Base-by-base conservation (phyloP, 2,888 invertebrate species). In the Drosophila buzzatii region DNA sequence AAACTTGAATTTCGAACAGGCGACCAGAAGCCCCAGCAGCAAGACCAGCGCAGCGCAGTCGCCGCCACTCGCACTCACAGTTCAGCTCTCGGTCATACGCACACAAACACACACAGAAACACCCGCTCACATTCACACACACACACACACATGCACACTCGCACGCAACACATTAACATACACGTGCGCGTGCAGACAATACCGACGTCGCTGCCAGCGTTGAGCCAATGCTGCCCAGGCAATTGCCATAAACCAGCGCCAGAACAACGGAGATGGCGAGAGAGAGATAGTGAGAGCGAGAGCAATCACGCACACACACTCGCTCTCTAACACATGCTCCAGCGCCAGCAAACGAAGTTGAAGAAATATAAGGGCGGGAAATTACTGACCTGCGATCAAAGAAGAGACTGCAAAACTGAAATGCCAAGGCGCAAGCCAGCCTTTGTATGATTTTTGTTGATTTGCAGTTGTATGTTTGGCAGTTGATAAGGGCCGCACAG, bases 1-100 rank as follows among this genome's bases (percentile, higher is more conserved):
- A 91, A 91, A 91, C 92, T 91, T 91, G 85, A 85, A 91, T 90
- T 91, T 91, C 84, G 90, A 91, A 82, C 85, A 91, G 91, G 92
- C 90, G 90, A 87, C 76, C 91, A 92, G 91, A 79, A 59, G 62
- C 65, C 2, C 0, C 69, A 65, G 63, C 41, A 49, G 67, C 18
- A 3, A 55, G 55, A 6, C 18, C 20, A 7, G 39, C 39, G 56
- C 66, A 55, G 39, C 39, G 56, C 65, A 52, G 70, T 64, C 65
- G 64, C 47, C 69, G 59, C 44, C 60, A 56, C 23, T 62, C 62
- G 69, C 37, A 59, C 18, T 59, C 59, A 31, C 67, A 72, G 72
- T 81, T 51, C 56, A 77, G 78, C 80, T 63, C 62, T 66, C 57
- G 41, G 18, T 58, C 37, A 18, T 51, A 39, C 61, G 52, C 57